phyloP scores from a whole-genome alignment of 2,888 invertebrate genomes.

The Dermolepida albohirtum region DNA sequence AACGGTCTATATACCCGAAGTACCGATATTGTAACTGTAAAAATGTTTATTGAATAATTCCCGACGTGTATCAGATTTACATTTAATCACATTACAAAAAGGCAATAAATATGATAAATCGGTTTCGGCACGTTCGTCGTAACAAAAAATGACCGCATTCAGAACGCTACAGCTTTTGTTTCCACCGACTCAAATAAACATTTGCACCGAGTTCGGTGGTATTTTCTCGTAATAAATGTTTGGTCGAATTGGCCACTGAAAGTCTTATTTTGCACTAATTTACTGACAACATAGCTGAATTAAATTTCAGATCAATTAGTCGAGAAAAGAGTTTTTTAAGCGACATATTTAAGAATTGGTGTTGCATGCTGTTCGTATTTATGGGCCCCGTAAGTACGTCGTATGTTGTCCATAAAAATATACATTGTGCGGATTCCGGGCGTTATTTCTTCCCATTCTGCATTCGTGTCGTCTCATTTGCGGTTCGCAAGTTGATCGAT shows the following conservation, averaged over 20 bases:
- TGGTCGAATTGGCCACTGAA: conserved; percentile 14
- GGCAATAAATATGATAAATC: conserved; percentile 40
- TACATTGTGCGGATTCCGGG: too few relatives aligned
- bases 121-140: conserved; percentile 28
- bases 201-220: neutral
- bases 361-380: conserved; percentile 22
- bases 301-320: conserved; percentile 28
- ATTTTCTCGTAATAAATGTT: neutral
- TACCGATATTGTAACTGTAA: conserved; percentile 25
- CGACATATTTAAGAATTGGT: conserved; percentile 17
- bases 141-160: conserved; percentile 39
- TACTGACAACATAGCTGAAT: conserved; percentile 32
- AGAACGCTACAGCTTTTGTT: neutral
- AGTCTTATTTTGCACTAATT: conserved; percentile 33
- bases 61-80: conserved; percentile 27
- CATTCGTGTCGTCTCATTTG: too few relatives aligned
- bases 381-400: neutral
- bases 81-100: conserved; percentile 38
- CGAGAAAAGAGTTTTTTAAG: conserved; percentile 21
- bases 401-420: conserved; percentile 27
- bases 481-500: too few relatives aligned
- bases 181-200: neutral
- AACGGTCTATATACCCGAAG: too few relatives aligned
- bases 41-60: conserved; percentile 31
- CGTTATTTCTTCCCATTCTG: too few relatives aligned